Base-by-base conservation (phyloP, 2,113 vertebrate species). In the Pandion haliaetus region DNA sequence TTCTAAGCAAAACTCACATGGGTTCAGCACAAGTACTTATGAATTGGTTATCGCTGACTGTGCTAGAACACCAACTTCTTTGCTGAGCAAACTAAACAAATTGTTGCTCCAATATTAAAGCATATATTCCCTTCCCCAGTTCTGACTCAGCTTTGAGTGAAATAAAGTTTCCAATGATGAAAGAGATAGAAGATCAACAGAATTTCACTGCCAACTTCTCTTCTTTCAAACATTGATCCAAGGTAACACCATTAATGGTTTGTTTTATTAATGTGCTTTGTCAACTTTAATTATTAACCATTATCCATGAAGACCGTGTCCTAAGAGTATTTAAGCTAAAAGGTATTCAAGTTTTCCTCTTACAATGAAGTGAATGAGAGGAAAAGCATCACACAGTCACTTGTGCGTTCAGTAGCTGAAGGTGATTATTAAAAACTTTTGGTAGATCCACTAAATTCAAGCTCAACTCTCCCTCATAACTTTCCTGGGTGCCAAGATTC, bases 51-150 rank as follows among this genome's bases (percentile, higher is more conserved):
- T 44, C 94, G 88, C 79, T 96, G 88, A 95, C 72, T 63, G 17
- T 58, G 63, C 29, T 57, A 44, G 45, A 95, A 66, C 32, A 88
- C 9, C 42, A 92, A 71, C 45, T 92, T 69, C 58, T 94, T 92
- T 91, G 52, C 86, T 92, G 72, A 95, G 76, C 59, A 96, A 88
- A 95, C 67, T 24, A 74, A 94, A 90, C 58, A 62, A 82, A 86
- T 61, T 59, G 29, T 83, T 88, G 50, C 55, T 94, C 34, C 93
- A 92, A 29, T 88, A 79, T 72, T 84, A 59, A 74, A 79, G 36
- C 25, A 26, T 8, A 40, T 86, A 79, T 86, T 93, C 36, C 29
- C 25, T 78, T 90, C 36, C 57, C n/a, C 19, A 40, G n/a, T 79
- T 79, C 90, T 87, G 82, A 94, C 50, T 95, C 76, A 95, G 92